phyloP scores from a whole-genome alignment of 2,113 vertebrate genomes.

The Leuciscus idus region DNA sequence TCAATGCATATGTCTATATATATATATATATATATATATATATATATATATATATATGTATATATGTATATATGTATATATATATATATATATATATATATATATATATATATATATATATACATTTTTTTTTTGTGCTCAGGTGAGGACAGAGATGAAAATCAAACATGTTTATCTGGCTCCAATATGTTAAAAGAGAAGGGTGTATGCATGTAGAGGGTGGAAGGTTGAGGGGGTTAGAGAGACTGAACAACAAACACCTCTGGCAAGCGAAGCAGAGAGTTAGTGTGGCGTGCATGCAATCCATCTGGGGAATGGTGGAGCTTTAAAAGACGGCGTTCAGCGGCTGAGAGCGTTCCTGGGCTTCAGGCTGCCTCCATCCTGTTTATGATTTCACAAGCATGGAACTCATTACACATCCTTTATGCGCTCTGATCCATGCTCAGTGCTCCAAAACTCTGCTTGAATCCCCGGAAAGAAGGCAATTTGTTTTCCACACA shows the following conservation, averaged over 20 bases:
- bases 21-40: too few relatives aligned
- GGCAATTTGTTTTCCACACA: conserved; percentile 54
- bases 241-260: conserved; percentile 44
- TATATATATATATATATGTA: too few relatives aligned
- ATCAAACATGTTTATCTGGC: conserved; percentile 33
- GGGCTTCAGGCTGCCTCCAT: conserved; percentile 58
- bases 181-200: conserved; percentile 21
- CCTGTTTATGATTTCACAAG: conserved; percentile 70
- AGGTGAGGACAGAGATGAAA: conserved; percentile 11
- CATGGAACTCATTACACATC: conserved; percentile 71
- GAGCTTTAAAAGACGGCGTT: conserved; percentile 56
- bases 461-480: conserved; percentile 58
- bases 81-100: too few relatives aligned
- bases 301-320: conserved; percentile 59
- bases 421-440: conserved; percentile 63
- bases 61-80: too few relatives aligned
- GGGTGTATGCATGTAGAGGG: neutral
- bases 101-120: too few relatives aligned
- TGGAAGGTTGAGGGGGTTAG: conserved; percentile 7
- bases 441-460: conserved; percentile 51
- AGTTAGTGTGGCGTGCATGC: conserved; percentile 53
- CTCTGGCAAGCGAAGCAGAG: conserved; percentile 49
- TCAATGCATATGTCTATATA: neutral
- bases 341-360: conserved; percentile 56
- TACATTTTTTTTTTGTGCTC: neutral